Evolutionary conservation across 2,888 invertebrate genomes (phyloP), one percentile per base, ranked within the genome.

Genomic region (Matsumyia berberina): DNA sequence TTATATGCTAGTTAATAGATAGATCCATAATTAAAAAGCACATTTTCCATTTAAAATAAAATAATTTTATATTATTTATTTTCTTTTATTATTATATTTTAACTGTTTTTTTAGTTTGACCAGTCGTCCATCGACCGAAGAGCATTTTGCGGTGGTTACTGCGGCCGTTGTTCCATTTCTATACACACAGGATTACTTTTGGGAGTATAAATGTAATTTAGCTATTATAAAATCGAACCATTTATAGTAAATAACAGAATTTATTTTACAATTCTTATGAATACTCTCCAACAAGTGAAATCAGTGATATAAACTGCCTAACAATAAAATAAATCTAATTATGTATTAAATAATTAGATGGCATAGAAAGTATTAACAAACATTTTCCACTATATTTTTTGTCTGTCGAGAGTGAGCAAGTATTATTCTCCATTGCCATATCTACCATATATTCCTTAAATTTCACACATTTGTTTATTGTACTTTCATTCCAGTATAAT

Each of bases 121-220:
- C 87, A 88, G 33, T 88, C 91, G 2, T 73, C 87, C 78, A 92
- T 94, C 88, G 91, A 91, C 55, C 93, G 94, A 12, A 91, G 92
- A 37, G 96, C 95, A 1, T 93, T 93, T 89, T 96, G 96, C 88
- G 96, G 96, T 11, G 96, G 96, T 55, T 95, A 94, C 89, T 96
- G 96, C 88, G 96, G 95, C 5, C 93, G 93, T 55, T 96, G 96
- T 87, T 88, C 87, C 11, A 90, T 92, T 86, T 89, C 91, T 33
- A 78, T 89, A 33, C 86, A 87, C 87, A 91, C 90, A 19, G 90
- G 90, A 17, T 88, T 92, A 24, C 89, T 90, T 78, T 86, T 92
- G 81, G 90, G 91, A 66, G 89, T 89, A n/a, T 76, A 67, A 35
- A 12, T 72, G 17, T 29, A 51, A 1, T 37, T 29, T 9, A 6